Conservation (phyloP, 2,113 vertebrate species). For the Dicaeum eximium region DNA sequence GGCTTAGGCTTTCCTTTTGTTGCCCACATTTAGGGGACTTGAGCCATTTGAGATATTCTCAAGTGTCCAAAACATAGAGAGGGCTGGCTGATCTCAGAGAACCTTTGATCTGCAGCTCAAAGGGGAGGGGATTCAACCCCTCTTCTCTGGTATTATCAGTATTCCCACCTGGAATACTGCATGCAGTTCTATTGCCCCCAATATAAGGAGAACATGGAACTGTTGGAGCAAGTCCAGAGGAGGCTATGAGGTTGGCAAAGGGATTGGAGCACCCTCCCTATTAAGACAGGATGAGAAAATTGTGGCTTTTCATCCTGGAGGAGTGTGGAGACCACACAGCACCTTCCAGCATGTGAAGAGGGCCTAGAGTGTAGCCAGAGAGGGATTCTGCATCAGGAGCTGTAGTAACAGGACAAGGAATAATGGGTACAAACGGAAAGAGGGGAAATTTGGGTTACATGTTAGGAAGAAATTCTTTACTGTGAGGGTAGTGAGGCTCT, state of each 20-base stretch:
- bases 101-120: too few relatives aligned
- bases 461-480: background rate
- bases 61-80: background rate
- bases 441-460: background rate
- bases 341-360: background rate
- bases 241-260: background rate
- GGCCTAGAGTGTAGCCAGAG: background rate
- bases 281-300: background rate
- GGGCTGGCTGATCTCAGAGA: background rate
- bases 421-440: background rate
- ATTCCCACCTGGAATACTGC: background rate
- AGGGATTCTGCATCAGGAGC: background rate
- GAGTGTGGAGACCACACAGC: background rate
- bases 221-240: background rate
- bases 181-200: background rate
- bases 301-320: background rate
- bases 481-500: background rate
- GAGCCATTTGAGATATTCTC: background rate
- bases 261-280: background rate
- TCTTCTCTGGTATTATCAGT: background rate
- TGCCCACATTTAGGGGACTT: rapidly evolving
- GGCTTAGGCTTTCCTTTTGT: background rate
- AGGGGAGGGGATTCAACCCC: background rate
- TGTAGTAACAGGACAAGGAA: background rate
- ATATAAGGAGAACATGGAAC: background rate